Base-by-base conservation (phyloP, 1,140 invertebrate genomes). In the Apolygus lucorum region DNA sequence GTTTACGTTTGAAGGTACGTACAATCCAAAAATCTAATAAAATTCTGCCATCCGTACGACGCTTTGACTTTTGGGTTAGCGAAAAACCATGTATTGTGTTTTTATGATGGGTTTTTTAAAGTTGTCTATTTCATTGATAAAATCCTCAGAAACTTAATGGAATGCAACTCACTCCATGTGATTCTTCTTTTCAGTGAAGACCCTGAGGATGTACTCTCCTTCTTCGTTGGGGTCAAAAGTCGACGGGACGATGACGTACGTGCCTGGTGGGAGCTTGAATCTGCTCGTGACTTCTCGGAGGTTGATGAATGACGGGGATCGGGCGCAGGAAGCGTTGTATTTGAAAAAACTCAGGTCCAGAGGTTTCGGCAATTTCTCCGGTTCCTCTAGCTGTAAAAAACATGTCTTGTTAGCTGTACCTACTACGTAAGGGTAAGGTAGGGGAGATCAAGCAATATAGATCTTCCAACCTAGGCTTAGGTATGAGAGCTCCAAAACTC, bases 141-240 rank as follows among this genome's bases (percentile, higher is more conserved):
- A n/a, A n/a, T n/a, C 4, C 34, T 42, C 34, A 42, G 4, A 42
- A 17, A 42, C 34, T 4, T 42, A 42, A 4, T 42, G 34, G 4
- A 42, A 42, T 8, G 34, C 4, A 8, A 86, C 89, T 85, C 82
- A 94, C 91, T 90, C 86, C 86, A 94, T 89, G 76, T 91, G 87
- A 75, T 90, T 93, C 75, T 86, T 83, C 75, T 95, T 92, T 82
- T 98, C 96, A 73, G 94, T 95, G 85, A 98, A 99, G 42, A 99
- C 90, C 75, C 97, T 82, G 13, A 99, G 80, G 67, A 99, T 82
- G 81, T 98, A 99, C 79, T 99, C 94, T 68, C 93, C 97, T 77
- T 98, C 94, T 75, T 98, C 90, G 74, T 96, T 89, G 0, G 95
- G 92, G 73, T 99, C 96, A 80, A 98, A 99, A 4, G 97, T 99